Evolutionary conservation across 2,888 invertebrate genomes (phyloP).

Genomic region (Tillus elongatus): DNA sequence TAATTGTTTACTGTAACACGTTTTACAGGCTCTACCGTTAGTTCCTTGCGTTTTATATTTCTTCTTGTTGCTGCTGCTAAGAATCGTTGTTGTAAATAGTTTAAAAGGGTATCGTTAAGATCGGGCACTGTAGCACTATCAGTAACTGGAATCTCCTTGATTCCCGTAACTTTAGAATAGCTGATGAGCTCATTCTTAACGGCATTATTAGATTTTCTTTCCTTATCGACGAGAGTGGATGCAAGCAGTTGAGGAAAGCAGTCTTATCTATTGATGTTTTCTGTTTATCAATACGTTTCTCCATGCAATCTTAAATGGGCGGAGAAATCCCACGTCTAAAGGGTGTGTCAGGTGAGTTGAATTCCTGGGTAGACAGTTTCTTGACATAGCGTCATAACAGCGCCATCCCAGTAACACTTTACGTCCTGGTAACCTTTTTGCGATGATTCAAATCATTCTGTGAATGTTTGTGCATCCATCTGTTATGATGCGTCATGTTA

Average conservation of each 20-base stretch:
- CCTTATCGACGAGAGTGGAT: slow-evolving; percentile 9
- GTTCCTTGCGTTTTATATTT: slow-evolving; percentile 16
- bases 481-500: slow-evolving; percentile 18
- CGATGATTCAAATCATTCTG: slow-evolving; percentile 30
- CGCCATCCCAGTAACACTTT: slow-evolving; percentile 24
- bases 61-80: slow-evolving; percentile 14
- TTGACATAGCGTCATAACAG: slow-evolving; percentile 25
- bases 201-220: slow-evolving; percentile 5
- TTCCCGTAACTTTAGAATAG: slow-evolving; percentile 9
- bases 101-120: slow-evolving; percentile 11
- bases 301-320: slow-evolving; percentile 5
- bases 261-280: not conserved
- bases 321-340: slow-evolving; percentile 6
- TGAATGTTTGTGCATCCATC: slow-evolving; percentile 22
- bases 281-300: slow-evolving; percentile 3
- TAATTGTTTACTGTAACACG: slow-evolving; percentile 16
- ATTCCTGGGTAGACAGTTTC: slow-evolving; percentile 24
- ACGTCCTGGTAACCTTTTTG: slow-evolving; percentile 19
- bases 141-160: slow-evolving; percentile 4
- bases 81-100: slow-evolving; percentile 18
- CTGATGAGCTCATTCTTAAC: not conserved
- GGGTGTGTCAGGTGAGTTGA: slow-evolving; percentile 4
- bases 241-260: not conserved
- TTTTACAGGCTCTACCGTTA: slow-evolving; percentile 16
- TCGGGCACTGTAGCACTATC: slow-evolving; percentile 10